Evolutionary conservation across 2,797 vertebrate genomes (phyloP), one percentile per base, ranked within the genome.

Genomic region (Enteromius trimaculatus): DNA sequence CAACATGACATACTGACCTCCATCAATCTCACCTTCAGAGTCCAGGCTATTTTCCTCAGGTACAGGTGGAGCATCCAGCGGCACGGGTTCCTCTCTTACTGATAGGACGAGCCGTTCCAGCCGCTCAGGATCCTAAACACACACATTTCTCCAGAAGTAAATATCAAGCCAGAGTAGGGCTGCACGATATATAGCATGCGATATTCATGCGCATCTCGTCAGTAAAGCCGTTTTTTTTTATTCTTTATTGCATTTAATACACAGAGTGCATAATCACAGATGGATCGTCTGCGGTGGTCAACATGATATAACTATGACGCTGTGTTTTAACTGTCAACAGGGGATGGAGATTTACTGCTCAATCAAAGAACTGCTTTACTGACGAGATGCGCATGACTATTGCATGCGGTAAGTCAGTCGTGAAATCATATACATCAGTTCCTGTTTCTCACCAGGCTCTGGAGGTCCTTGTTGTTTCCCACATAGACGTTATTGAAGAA

Each of bases 401-500:
- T 5, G 37, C 7, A 39, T 9, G 37, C 37, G 11, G 6, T 60
- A 16, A 75, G 31, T 23, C 49, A 37, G n/a, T 4, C 55, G 17
- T 11, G 9, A 53, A 51, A 55, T 75, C 11, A 9, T 34, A 55
- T 34, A 55, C 6, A 55, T 23, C 21, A 16, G 31, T 74, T n/a
- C 8, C 19, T 7, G 55, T 60, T 81, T 14, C 11, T 92, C 82
- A 94, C 95, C 92, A 95, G 13, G 85, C 93, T 94, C 86, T 93
- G 90, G 42, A 95, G 90, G 77, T 93, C 92, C 1, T 94, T 90
- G 0, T 92, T 93, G 39, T 93, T 93, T 19, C 94, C 94, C 0
- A 96, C 84, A 37, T 94, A 91, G 71, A 94, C 3, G 47, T 76
- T 89, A 88, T 95, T 96, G 69, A 96, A 95, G 89, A 94, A 96